A percentile compares a stretch with the other conserved stretches of the same genome.
Conservation (phyloP, 1,140 invertebrate genomes). For the Tetragnatha versicolor region DNA sequence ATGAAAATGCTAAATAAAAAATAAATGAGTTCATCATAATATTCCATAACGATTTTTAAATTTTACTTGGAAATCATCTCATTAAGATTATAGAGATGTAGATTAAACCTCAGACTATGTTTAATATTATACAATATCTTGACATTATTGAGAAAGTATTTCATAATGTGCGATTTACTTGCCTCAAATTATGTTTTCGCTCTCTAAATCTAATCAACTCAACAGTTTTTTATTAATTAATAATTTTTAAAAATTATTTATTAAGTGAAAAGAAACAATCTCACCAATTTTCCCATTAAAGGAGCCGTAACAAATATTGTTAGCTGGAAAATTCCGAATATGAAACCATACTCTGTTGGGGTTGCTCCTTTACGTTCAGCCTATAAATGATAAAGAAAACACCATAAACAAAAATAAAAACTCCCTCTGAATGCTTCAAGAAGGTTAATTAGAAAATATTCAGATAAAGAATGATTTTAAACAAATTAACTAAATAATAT, state of each 20-base stretch:
- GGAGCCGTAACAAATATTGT: conserved; percentile 62
- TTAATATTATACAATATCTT: neutral
- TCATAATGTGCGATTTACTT: neutral
- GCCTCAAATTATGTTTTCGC: neutral
- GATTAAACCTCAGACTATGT: neutral
- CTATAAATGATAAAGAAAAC: conserved; percentile 58
- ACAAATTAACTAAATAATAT: no score
- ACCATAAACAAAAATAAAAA: no score
- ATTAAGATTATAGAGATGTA: neutral
- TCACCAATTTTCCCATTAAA: conserved; percentile 63
- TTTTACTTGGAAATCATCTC: no score
- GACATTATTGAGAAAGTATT: neutral
- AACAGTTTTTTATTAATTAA: neutral
- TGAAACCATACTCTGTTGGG: conserved; percentile 61
- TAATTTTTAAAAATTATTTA: neutral
- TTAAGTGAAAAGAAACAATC: conserved; percentile 40
- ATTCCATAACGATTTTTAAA: neutral
- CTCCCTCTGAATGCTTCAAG: no score
- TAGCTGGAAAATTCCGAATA: conserved; percentile 63
- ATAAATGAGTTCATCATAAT: neutral
- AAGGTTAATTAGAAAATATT: no score
- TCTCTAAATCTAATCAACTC: neutral
- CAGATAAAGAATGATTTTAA: no score
- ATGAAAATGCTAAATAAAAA: neutral
- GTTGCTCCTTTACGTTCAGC: conserved; percentile 62